Base-by-base conservation (phyloP, 64 coral and sea anemone species). In the Dendronephthya gigantea region DNA sequence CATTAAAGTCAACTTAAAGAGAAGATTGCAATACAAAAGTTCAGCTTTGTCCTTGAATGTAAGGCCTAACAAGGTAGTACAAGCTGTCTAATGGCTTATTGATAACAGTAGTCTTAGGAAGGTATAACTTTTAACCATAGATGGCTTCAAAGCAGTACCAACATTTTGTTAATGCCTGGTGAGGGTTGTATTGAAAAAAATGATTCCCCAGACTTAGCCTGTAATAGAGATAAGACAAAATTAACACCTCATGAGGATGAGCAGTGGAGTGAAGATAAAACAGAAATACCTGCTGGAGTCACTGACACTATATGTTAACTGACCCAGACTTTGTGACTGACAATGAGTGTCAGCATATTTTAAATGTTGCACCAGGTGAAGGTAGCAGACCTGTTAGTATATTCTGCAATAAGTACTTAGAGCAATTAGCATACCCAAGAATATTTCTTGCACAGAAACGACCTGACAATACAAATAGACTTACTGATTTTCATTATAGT, bases 21-120 rank as follows among this genome's bases (percentile, higher is more conserved):
- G 83, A 36, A 23, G 11, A 85, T 58, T 85, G 29, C 19, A 85
- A 36, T 85, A 35, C 28, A 85, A 85, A 35, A 85, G 83, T 55
- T 55, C 43, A 29, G 83, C 48, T 13, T 15, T 85, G 14, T 85
- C 83, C 11, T 55, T 52, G 35, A 85, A 85, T 85, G 48, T 85
- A 19, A 85, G 83, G 56, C 58, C 58, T 8, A 66, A 66, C 29
- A 66, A 66, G 14, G 58, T 66, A 22, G 19, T 66, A n/a, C 58
- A 85, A 32, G 83, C 83, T 56, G 83, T 49, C 32, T 35, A 29
- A 0, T 85, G 49, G 83, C 32, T 85, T 13, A 29, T 49, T 59
- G 43, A 50, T 2, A 85, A 55, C 34, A 55, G 83, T 58, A 30
- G 17, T 5, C 34, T 85, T 32, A 50, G 56, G n/a, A 85, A 85